These are phyloP conservation scores for Sphaeramia orbicularis DNA, from an alignment of 2,797 vertebrate genomes.

Conservation along the genomic window DNA sequence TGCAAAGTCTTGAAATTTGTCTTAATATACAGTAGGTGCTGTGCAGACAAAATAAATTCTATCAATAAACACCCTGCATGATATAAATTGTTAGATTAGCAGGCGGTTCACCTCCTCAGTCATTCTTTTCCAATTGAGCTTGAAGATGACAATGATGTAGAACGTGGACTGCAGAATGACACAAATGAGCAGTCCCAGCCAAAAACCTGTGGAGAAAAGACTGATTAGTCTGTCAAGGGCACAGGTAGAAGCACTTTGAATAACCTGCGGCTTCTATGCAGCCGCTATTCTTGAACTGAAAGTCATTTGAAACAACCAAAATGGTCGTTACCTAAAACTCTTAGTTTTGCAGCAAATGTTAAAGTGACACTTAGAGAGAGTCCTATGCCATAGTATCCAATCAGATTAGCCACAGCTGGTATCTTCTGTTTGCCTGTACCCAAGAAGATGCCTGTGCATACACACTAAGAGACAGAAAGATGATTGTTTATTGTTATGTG, in stretches of 20 bases:
- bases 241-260: neutral
- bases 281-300: neutral
- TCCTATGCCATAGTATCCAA: conserved; percentile 91
- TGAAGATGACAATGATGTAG: conserved; percentile 86
- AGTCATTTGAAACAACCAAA: neutral
- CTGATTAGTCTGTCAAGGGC: neutral
- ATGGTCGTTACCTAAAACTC: conserved; percentile 86
- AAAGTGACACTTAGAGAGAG: conserved; percentile 88
- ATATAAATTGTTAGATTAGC: neutral
- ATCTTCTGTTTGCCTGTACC: conserved; percentile 93
- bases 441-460: conserved; percentile 89
- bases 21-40: no score
- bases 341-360: conserved; percentile 88
- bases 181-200: conserved; percentile 90
- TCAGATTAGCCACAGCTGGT: conserved; percentile 90
- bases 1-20: no score
- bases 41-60: no score
- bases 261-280: neutral
- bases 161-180: conserved; percentile 85
- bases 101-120: conserved; percentile 55
- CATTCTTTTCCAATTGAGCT: conserved; percentile 65
- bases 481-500: neutral
- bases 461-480: conserved; percentile 78
- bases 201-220: conserved; percentile 86
- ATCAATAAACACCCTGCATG: no score